phyloP scores from a whole-genome alignment of 2,113 vertebrate genomes.

The Dipodomys spectabilis region DNA sequence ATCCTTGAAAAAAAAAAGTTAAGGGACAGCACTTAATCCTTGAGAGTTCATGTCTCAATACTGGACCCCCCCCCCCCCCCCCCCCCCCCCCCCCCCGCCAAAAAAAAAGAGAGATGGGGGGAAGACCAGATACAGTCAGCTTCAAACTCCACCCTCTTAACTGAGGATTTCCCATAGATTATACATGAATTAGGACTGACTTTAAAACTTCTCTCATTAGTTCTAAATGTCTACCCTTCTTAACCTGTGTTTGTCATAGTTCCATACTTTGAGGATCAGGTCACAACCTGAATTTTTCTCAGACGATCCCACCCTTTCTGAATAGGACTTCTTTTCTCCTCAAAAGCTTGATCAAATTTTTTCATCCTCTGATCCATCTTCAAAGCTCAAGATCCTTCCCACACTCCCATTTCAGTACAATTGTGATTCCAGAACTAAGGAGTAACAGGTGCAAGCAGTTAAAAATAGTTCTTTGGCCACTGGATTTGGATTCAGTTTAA shows the following conservation, averaged over 20 bases:
- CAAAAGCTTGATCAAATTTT: background rate
- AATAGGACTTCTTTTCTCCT: background rate
- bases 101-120: too few species aligned
- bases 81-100: too few species aligned
- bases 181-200: background rate
- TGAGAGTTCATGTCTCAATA: too few species aligned
- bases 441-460: background rate
- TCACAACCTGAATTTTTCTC: background rate
- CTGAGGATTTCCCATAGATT: background rate
- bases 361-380: background rate
- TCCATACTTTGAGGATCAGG: background rate
- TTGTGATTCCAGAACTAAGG: background rate
- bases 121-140: background rate
- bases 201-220: background rate
- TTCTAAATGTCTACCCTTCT: background rate
- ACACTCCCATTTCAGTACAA: background rate
- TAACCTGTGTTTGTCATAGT: background rate
- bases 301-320: background rate
- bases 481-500: constrained; percentile 11
- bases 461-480: background rate
- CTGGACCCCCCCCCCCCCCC: too few species aligned
- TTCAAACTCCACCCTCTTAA: background rate
- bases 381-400: background rate
- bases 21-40: too few species aligned
- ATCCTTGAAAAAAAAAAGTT: too few species aligned